Evolutionary conservation across 2,797 vertebrate genomes (phyloP).

Genomic region (Propithecus deckenii): DNA sequence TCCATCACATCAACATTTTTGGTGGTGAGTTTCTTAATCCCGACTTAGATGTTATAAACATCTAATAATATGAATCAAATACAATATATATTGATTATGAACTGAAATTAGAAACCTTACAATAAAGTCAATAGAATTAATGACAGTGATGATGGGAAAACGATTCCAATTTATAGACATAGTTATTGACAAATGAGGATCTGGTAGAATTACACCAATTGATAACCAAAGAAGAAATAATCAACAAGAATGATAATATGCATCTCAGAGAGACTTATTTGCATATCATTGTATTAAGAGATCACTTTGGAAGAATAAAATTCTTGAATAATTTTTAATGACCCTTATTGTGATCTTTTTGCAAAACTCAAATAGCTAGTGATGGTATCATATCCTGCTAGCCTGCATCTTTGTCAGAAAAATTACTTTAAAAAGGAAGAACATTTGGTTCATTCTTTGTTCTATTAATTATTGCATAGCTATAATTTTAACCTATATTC

Average conservation of each 20-base stretch:
- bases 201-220: background rate
- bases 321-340: background rate
- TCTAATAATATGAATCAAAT: background rate
- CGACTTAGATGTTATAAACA: background rate
- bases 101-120: background rate
- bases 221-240: background rate
- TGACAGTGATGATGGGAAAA: background rate
- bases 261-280: background rate
- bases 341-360: background rate
- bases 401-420: background rate
- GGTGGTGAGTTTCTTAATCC: background rate
- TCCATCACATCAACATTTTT: background rate
- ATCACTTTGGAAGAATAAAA: background rate
- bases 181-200: background rate
- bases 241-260: background rate
- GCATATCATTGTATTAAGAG: background rate
- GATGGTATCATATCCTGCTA: background rate
- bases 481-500: background rate
- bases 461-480: background rate
- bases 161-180: background rate
- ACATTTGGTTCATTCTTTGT: background rate
- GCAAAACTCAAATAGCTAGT: background rate
- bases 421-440: background rate
- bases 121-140: constrained; percentile 7
- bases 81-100: background rate